Percentiles rank a stretch among this genome's conserved stretches.
Evolutionary conservation across 2,888 invertebrate genomes (phyloP).

Genomic region (Agrypnus murinus): DNA sequence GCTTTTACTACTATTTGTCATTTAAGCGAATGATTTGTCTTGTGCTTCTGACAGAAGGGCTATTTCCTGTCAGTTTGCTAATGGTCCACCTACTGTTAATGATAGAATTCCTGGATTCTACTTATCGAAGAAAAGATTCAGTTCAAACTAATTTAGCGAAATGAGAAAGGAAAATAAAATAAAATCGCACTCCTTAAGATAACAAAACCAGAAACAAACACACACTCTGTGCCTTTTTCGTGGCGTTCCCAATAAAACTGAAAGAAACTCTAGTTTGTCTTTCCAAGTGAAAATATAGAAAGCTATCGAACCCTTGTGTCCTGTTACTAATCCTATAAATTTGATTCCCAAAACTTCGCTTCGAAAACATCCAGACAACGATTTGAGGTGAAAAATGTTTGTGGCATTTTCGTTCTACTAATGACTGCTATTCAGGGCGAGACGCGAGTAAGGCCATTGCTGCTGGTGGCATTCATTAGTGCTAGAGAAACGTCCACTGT

Average conservation of each 20-base stretch:
- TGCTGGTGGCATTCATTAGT: conserved; percentile 34
- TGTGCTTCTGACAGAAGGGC: conserved; percentile 28
- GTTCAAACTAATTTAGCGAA: no score
- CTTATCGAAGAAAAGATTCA: no score
- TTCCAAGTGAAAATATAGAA: conserved; percentile 8
- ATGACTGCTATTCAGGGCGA: conserved; percentile 39
- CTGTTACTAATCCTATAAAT: conserved; percentile 27
- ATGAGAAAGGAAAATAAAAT: no score
- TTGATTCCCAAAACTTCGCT: conserved; percentile 9
- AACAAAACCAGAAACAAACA: conserved; percentile 2
- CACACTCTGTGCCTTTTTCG: background rate
- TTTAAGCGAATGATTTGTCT: conserved; percentile 34
- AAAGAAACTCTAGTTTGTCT: conserved; percentile 11
- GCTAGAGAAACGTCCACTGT: conserved; percentile 20
- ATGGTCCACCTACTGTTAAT: conserved; percentile 10
- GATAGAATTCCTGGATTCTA: background rate
- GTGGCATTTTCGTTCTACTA: conserved; percentile 34
- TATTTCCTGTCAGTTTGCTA: conserved; percentile 19
- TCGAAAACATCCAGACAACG: conserved; percentile 14
- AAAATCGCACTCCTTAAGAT: no score
- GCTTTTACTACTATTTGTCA: conserved; percentile 32
- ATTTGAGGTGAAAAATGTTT: conserved; percentile 15
- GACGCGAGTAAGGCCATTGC: conserved; percentile 28
- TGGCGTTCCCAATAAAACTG: conserved; percentile 1
- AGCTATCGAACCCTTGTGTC: conserved; percentile 22